These are phyloP conservation scores for Patella depressa DNA, from an alignment of 2,888 invertebrate species.

Conservation along the genomic window DNA sequence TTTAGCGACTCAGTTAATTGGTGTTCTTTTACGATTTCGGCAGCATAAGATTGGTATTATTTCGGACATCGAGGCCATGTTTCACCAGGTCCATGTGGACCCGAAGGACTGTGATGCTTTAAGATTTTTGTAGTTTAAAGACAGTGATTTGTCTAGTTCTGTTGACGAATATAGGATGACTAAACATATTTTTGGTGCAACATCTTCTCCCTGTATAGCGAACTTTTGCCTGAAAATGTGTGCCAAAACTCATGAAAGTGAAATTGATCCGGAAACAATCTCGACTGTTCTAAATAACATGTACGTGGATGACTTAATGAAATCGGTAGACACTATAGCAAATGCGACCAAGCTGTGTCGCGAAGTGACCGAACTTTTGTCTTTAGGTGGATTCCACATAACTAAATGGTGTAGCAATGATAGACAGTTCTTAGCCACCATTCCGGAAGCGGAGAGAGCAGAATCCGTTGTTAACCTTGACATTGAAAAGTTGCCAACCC, in stretches of 20 bases:
- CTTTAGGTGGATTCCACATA: no score
- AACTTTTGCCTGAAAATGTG: neutral
- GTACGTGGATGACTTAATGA: no score
- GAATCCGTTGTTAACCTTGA: neutral
- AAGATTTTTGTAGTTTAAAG: no score
- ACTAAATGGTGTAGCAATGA: no score
- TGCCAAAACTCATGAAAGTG: neutral
- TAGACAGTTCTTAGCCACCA: no score
- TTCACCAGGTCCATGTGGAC: neutral
- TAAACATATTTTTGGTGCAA: no score
- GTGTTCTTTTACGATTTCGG: constrained; percentile 27
- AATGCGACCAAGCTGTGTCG: no score
- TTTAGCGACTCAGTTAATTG: constrained; percentile 23
- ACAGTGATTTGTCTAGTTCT: neutral
- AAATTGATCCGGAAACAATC: neutral
- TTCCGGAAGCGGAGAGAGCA: neutral
- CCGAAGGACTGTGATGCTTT: constrained; percentile 1
- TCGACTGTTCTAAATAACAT: neutral
- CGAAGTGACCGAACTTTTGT: no score
- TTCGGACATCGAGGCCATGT: constrained; percentile 21
- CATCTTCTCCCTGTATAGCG: no score
- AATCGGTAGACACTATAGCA: no score
- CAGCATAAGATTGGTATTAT: constrained; percentile 10
- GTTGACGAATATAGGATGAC: no score
- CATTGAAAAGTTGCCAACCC: constrained; percentile 6